These are phyloP conservation scores for Bufo gargarizans DNA, from an alignment of 2,113 vertebrate genomes.

Conservation along the genomic window DNA sequence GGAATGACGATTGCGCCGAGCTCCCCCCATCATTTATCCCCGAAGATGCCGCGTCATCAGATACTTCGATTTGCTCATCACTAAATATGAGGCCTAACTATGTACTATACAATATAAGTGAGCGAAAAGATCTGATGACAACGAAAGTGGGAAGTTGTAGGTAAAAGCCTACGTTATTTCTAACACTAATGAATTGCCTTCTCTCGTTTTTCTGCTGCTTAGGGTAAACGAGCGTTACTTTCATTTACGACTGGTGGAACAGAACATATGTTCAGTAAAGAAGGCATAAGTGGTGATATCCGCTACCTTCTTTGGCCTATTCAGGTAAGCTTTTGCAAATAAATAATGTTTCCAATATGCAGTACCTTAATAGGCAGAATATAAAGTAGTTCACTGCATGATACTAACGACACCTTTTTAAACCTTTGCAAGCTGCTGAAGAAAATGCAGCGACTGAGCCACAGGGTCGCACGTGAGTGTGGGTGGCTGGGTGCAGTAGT, in stretches of 20 bases:
- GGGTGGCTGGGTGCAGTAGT: too few relatives aligned
- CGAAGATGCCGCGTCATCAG: too few relatives aligned
- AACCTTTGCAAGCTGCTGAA: too few relatives aligned
- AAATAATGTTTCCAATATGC: neutral
- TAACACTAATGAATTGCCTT: neutral
- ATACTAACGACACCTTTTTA: neutral
- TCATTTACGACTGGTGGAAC: conserved; percentile 73
- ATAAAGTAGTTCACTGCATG: neutral
- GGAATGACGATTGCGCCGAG: too few relatives aligned
- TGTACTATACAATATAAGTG: too few relatives aligned
- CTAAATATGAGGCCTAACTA: too few relatives aligned
- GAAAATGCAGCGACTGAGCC: too few relatives aligned
- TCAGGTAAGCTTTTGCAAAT: conserved; percentile 66
- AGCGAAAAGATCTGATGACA: neutral
- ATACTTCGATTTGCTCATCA: too few relatives aligned
- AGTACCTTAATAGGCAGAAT: neutral
- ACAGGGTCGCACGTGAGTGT: too few relatives aligned
- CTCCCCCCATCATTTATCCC: too few relatives aligned
- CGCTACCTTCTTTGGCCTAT: conserved; percentile 74
- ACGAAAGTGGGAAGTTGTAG: neutral
- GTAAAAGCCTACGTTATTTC: neutral
- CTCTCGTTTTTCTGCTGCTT: neutral
- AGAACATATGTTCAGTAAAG: conserved; percentile 61
- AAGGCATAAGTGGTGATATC: conserved; percentile 41
- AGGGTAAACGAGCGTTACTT: conserved; percentile 73